Conservation (phyloP, 2,113 vertebrate genomes). For the Neogale vison region DNA sequence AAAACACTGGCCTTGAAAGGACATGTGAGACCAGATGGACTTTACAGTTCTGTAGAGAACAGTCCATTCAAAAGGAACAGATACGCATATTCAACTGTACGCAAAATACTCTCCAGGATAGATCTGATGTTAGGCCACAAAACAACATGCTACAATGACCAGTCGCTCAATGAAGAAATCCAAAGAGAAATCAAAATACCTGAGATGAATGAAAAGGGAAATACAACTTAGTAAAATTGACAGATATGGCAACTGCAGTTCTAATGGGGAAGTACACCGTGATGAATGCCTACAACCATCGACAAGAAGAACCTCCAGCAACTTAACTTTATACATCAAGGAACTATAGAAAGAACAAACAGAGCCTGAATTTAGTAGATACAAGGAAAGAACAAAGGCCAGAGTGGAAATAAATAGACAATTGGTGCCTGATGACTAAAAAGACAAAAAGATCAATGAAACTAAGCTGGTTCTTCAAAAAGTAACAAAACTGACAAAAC, state of each 20-base stretch:
- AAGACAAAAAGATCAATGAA: background rate
- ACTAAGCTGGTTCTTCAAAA: background rate
- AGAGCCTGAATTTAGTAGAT: background rate
- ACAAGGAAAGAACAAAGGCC: background rate
- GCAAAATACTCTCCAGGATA: background rate
- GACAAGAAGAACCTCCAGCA: background rate
- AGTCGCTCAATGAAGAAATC: background rate
- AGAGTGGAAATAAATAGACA: background rate
- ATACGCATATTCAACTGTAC: background rate
- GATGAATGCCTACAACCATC: background rate
- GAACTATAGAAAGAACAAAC: background rate
- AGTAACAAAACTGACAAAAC: background rate
- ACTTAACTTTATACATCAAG: background rate
- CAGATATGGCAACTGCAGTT: background rate
- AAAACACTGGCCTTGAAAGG: background rate
- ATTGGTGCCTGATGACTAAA: background rate
- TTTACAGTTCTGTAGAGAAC: background rate
- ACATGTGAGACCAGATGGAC: background rate
- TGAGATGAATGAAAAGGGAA: background rate
- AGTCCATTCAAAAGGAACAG: background rate
- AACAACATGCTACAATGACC: background rate
- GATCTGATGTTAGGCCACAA: background rate
- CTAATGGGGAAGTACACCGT: background rate
- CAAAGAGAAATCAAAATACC: background rate
- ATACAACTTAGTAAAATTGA: background rate